A percentile compares a stretch with the other conserved stretches of the same genome.
These are phyloP conservation scores for Anodontia alba DNA, from an alignment of 2,888 invertebrate genomes.

Conservation along the genomic window DNA sequence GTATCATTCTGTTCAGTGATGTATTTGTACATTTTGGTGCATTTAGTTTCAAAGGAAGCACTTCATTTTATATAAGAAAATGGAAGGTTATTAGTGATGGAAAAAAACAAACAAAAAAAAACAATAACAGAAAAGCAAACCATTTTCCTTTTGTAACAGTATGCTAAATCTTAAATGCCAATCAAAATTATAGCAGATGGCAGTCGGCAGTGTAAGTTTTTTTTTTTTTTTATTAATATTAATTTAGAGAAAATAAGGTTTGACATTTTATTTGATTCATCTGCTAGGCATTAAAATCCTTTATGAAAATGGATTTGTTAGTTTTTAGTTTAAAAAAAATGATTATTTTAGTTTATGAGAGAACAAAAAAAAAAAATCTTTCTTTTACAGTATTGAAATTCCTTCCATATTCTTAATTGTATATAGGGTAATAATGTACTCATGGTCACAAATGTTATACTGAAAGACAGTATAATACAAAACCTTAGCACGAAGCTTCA, in stretches of 20 bases:
- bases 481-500: no score
- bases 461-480: no score
- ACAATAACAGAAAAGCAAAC: neutral
- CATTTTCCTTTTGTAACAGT: neutral
- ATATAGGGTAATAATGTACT: neutral
- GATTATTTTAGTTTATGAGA: no score
- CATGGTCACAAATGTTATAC: neutral
- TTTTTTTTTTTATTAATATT: no score
- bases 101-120: neutral
- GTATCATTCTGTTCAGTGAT: neutral
- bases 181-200: neutral
- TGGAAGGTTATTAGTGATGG: neutral
- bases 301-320: no score
- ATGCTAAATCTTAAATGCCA: neutral
- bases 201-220: no score
- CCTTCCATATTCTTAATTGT: slow-evolving; percentile 2
- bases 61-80: neutral
- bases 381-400: neutral
- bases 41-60: neutral
- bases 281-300: neutral
- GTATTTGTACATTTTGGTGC: slow-evolving; percentile 6
- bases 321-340: no score
- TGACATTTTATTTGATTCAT: no score
- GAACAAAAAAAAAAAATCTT: no score
- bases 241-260: no score